Evolutionary conservation across 2,797 vertebrate genomes (phyloP), one percentile per base, ranked within the genome.

Genomic region (Urosaurus nigricauda): DNA sequence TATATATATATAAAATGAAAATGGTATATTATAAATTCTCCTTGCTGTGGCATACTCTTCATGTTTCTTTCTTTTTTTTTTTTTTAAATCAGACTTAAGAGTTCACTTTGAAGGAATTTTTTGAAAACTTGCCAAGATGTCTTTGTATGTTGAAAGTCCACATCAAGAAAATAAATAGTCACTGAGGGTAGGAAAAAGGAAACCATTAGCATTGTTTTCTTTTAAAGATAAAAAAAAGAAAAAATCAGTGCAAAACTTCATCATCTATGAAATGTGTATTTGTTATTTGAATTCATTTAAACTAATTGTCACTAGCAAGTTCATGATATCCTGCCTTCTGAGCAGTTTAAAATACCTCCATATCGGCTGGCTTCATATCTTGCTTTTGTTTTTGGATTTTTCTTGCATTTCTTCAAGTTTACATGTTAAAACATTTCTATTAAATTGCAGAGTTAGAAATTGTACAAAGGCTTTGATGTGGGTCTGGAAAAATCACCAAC

Each of bases 201-300:
- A 98, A 97, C 97, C 96, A 97, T 98, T 97, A 97, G 96, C 95
- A 97, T 96, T 98, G 97, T 98, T 97, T 97, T 97, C 96, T 97
- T 97, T 96, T 95, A 96, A 96, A 97, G 97, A 98, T 97, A 96
- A 98, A 98, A 97, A 98, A 97, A 95, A 13, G 19, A 6, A 94
- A 94, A 95, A 96, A 95, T 91, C 94, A 94, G 95, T 96, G 95
- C 96, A 96, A 97, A 97, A 95, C 95, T 96, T 97, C 96, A 97
- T 96, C 97, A 96, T 96, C 95, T 97, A 96, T 96, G 96, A 96
- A 97, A 97, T 97, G 97, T 95, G 94, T 96, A 96, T 94, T 92
- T 96, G 93, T 95, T 96, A 92, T 94, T 95, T 95, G 95, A 96
- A 96, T 96, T 94, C 95, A 94, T 95, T 96, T 95, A 94, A 96